A percentile compares a stretch with the other conserved stretches of the same genome.
phyloP scores from a whole-genome alignment of 2,888 invertebrate species.

The Trichacis sp. region DNA sequence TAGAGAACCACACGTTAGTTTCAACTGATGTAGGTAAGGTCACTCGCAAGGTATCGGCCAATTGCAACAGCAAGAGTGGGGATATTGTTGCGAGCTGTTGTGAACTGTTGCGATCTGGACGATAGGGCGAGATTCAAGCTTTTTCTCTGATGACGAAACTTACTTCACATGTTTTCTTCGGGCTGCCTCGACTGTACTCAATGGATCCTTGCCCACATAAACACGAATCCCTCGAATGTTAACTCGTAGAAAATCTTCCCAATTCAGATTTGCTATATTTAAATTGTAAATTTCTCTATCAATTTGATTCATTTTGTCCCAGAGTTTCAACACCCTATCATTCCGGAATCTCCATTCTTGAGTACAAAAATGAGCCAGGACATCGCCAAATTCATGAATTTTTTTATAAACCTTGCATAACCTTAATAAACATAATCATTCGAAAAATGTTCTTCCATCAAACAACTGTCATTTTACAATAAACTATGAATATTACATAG shows the following conservation, averaged over 20 bases:
- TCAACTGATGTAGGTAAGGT: no score
- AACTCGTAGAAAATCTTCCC: conserved; percentile 77
- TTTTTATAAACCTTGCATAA: conserved; percentile 79
- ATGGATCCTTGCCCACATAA: conserved; percentile 82
- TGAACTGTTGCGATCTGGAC: no score
- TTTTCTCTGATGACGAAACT: no score
- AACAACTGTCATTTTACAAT: conserved; percentile 2
- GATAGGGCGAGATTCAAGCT: no score
- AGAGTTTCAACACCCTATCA: conserved; percentile 73
- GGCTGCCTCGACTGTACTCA: conserved; percentile 74
- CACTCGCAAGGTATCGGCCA: no score
- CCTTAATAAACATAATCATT: no score
- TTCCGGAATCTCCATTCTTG: conserved; percentile 81
- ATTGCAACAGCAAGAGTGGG: no score
- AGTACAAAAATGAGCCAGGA: conserved; percentile 82
- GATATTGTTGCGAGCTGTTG: no score
- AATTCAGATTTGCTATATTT: conserved; percentile 77
- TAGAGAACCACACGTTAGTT: no score
- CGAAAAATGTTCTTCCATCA: no score
- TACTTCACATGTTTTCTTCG: no score
- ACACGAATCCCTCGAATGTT: conserved; percentile 79
- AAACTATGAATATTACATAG: conserved; percentile 72
- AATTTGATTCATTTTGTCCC: conserved; percentile 71
- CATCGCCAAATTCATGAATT: conserved; percentile 79
- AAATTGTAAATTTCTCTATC: conserved; percentile 79